phyloP scores from a whole-genome alignment of 2,888 invertebrate genomes.

The Chalcosyrphus nemorum region DNA sequence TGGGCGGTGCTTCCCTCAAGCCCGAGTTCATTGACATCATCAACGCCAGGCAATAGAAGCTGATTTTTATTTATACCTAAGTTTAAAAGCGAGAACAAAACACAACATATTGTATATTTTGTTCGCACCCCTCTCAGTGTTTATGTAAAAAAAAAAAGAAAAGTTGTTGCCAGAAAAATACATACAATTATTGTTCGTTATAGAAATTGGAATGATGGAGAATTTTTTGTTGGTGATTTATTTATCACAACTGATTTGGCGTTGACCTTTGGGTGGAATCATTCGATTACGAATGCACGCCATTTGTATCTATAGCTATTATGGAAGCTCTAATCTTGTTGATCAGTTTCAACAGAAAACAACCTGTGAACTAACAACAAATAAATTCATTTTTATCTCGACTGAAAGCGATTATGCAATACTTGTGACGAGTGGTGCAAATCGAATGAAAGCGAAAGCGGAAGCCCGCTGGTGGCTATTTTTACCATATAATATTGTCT shows the following conservation, averaged over 20 bases:
- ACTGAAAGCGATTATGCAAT: conserved; percentile 17
- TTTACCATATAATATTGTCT: conserved; percentile 7
- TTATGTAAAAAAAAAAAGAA: conserved; percentile 58
- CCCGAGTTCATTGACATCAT: conserved; percentile 98
- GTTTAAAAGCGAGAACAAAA: background rate
- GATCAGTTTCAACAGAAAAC: background rate
- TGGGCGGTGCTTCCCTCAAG: conserved; percentile 98
- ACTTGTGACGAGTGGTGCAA: background rate
- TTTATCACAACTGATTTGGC: background rate
- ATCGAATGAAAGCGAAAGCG: background rate
- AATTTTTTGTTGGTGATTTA: background rate
- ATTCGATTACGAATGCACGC: background rate
- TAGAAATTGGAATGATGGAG: background rate
- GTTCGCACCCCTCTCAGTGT: conserved; percentile 35
- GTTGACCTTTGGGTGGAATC: background rate
- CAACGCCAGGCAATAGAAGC: conserved; percentile 89
- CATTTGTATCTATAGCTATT: too few relatives aligned
- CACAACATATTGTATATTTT: conserved; percentile 10
- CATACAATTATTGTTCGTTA: conserved; percentile 40
- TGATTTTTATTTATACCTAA: too few relatives aligned
- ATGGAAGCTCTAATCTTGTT: background rate
- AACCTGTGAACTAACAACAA: conserved; percentile 47
- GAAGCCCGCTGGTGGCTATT: conserved; percentile 11
- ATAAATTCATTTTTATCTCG: background rate
- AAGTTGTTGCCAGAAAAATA: conserved; percentile 47